Base-by-base conservation (phyloP, 2,888 invertebrate species). In the Harpagoxenus sublaevis region DNA sequence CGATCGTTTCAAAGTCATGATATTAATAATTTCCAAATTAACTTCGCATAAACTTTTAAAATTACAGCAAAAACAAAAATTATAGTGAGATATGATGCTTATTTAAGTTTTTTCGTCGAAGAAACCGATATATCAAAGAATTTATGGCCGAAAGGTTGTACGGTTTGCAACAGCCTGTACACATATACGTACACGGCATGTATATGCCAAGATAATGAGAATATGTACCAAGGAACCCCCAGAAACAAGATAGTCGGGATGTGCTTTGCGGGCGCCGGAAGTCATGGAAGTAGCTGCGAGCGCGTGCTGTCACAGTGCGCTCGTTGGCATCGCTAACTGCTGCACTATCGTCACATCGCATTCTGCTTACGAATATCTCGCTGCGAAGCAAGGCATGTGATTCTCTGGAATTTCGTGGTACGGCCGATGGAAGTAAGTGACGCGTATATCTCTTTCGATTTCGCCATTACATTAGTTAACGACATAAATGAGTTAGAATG, bases 201-300 rank as follows among this genome's bases (percentile, higher is more conserved):
- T 84, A 89, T 87, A 89, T 88, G 84, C 31, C 88, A 86, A 84
- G 89, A 88, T 92, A 92, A 92, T 91, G 92, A 92, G 90, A 88
- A 86, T 89, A 87, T 85, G 85, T 88, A 77, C 83, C 79, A 71
- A 88, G 82, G 83, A 87, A 85, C 83, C 83, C 68, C 75, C 65
- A 79, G 87, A 85, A 86, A 86, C 86, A 77, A 91, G 91, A 90
- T 88, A 91, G 88, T 88, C 85, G 63, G 87, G 89, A 90, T 88
- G 89, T 87, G 89, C 83, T 88, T 85, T 84, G 84, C 86, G 82
- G 65, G 66, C 60, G 48, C 78, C 71, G 87, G 85, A 85, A 90
- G 87, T 91, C 90, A 83, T 88, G 84, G 90, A 78, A 85, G 78
- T 87, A 90, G 89, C 75, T 88, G 86, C 55, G 84, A 88, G 86